Evolutionary conservation across 2,888 invertebrate species (phyloP), one percentile per base, ranked within the genome.

Genomic region (Ochropacha duplaris): DNA sequence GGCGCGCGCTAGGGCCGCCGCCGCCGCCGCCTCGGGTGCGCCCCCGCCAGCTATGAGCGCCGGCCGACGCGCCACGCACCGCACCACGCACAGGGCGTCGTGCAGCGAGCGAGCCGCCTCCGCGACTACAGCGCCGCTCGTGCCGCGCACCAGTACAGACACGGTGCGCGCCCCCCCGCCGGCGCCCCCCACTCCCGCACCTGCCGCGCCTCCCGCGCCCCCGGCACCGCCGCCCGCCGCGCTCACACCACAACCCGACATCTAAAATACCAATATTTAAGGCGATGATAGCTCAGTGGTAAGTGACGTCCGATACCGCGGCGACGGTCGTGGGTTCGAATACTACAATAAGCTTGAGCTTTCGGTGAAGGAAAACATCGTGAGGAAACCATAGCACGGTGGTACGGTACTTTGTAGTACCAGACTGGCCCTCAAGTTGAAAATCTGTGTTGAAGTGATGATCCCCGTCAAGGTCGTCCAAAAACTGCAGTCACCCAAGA

Each of bases 31-130:
- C 93, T 99, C 99, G 4, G 99, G 99, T 14, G 99, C 98, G 51
- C 99, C 99, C 54, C 99, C 99, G 61, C 99, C 99, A 56, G 98
- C 96, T 84, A 99, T 96, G 72, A 99, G 92, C 50, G 98, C 98
- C 61, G 96, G 96, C 66, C 98, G 96, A 75, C 98, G 98, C 4
- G 99, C 99, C 72, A 99, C 94, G 88, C 99, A 99, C 69, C 99
- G 96, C 79, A 99, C 97, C 54, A 98, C 98, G 78, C 96, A 96
- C 64, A 96, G 88, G 31, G 98, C 98, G 93, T 98, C 98, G 88
- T 98, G 98, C 63, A 98, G 93, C 61, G 98, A 98, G 65, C 98
- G 94, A 69, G 97, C 98, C 64, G 98, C 98, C 93, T 98, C 96
- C 61, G 97, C 98, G 62, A 98, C 94, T 64, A 98, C 96, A 74